Evolutionary conservation across 1,140 invertebrate genomes (phyloP).

Genomic region (Papilio machaon): DNA sequence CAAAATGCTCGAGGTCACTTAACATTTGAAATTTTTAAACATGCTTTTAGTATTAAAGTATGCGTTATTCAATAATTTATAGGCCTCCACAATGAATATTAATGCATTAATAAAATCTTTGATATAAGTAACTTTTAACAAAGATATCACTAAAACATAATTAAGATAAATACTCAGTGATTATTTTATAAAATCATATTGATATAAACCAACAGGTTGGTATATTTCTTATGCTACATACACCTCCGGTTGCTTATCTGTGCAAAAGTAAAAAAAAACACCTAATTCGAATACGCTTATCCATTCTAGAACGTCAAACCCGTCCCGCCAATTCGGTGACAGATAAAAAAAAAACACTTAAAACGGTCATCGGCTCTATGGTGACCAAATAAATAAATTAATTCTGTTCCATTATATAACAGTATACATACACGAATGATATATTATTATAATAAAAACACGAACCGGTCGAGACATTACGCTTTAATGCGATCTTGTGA

Average conservation of each 20-base stretch:
- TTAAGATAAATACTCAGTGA: conserved; percentile 21
- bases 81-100: conserved; percentile 10
- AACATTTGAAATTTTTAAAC: conserved; percentile 6
- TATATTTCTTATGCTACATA: conserved; percentile 25
- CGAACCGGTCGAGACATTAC: conserved; percentile 60
- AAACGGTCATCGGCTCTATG: conserved; percentile 62
- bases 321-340: conserved; percentile 53
- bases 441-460: conserved; percentile 67
- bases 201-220: conserved; percentile 14
- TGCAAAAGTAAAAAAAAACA: conserved; percentile 23
- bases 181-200: conserved; percentile 14
- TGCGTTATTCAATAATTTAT: conserved; percentile 9
- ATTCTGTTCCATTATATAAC: conserved; percentile 70
- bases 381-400: conserved; percentile 76
- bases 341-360: conserved; percentile 65
- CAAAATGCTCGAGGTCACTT: neutral
- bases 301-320: conserved; percentile 49
- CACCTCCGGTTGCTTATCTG: conserved; percentile 32
- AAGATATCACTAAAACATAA: conserved; percentile 15
- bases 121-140: conserved; percentile 7
- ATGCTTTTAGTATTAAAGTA: conserved; percentile 5
- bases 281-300: conserved; percentile 41
- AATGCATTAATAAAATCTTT: conserved; percentile 21
- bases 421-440: conserved; percentile 66
- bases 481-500: conserved; percentile 67